These are phyloP conservation scores for Megalurothrips usitatus DNA, from an alignment of 2,888 invertebrate genomes.

Conservation along the genomic window DNA sequence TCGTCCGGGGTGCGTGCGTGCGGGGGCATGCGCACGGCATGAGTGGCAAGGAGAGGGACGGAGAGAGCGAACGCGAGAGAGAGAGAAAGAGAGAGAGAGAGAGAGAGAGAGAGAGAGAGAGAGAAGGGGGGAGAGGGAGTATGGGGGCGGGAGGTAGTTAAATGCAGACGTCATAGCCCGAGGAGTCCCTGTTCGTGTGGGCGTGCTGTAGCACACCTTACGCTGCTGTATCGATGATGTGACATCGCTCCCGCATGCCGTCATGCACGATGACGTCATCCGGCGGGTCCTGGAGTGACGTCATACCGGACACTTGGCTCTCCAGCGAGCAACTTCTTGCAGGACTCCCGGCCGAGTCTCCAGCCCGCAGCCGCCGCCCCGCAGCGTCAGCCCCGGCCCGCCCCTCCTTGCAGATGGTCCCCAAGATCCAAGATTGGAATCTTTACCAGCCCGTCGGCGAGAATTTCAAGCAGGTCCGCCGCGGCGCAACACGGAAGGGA, in stretches of 20 bases:
- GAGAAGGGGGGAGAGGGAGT: too few species aligned
- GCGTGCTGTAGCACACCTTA: too few species aligned
- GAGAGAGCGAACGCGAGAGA: neutral
- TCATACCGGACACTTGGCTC: neutral
- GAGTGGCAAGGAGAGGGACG: neutral
- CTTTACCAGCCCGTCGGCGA: neutral
- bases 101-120: too few species aligned
- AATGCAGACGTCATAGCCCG: too few species aligned
- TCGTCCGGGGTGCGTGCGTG: neutral
- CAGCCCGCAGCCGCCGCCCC: neutral
- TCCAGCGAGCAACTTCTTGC: too few species aligned
- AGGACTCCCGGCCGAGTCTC: too few species aligned
- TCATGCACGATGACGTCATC: neutral
- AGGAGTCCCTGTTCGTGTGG: too few species aligned
- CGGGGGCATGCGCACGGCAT: neutral
- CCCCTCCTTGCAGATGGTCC: neutral
- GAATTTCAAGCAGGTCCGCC: constrained; percentile 2
- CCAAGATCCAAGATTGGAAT: constrained; percentile 13
- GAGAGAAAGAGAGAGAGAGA: neutral
- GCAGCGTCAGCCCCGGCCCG: neutral
- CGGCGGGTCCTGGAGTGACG: neutral
- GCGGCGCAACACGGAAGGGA: neutral
- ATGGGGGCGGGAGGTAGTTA: too few species aligned
- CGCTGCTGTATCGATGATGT: too few species aligned
- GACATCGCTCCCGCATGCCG: neutral